Evolutionary conservation across 2,888 invertebrate genomes (phyloP).

Genomic region (Polietes domitor): DNA sequence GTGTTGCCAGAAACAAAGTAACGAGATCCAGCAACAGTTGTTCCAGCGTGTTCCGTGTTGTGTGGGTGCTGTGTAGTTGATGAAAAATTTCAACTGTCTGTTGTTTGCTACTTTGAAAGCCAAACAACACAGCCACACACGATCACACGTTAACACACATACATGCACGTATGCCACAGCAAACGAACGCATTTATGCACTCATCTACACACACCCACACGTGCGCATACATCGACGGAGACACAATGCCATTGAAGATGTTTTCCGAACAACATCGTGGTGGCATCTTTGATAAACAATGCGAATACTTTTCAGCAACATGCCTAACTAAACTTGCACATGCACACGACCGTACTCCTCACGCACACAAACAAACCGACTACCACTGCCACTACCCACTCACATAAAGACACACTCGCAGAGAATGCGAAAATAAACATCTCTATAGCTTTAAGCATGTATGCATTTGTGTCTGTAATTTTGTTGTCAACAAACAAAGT

Average conservation of each 20-base stretch:
- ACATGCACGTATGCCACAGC: not conserved
- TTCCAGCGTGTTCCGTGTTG: conserved; percentile 62
- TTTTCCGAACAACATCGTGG: conserved; percentile 36
- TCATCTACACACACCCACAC: not conserved
- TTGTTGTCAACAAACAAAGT: not conserved
- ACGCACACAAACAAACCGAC: conserved; percentile 17
- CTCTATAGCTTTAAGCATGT: conserved; percentile 10
- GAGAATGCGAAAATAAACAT: conserved; percentile 8
- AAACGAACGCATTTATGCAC: too few species aligned
- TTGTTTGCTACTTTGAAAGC: conserved; percentile 60
- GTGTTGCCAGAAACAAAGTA: conserved; percentile 16
- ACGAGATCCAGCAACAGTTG: conserved; percentile 58
- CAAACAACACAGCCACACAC: conserved; percentile 44
- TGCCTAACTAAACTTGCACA: conserved; percentile 7
- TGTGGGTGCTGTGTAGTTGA: conserved; percentile 7
- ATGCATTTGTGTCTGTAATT: conserved; percentile 6
- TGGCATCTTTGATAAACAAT: conserved; percentile 51
- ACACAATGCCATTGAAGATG: conserved; percentile 15
- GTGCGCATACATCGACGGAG: not conserved
- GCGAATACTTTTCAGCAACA: conserved; percentile 31
- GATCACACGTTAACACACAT: not conserved
- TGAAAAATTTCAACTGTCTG: conserved; percentile 38
- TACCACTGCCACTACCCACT: not conserved
- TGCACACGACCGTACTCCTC: not conserved
- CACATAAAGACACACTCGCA: not conserved